phyloP scores from a whole-genome alignment of 2,797 vertebrate genomes.

The Pantherophis vulpinus region DNA sequence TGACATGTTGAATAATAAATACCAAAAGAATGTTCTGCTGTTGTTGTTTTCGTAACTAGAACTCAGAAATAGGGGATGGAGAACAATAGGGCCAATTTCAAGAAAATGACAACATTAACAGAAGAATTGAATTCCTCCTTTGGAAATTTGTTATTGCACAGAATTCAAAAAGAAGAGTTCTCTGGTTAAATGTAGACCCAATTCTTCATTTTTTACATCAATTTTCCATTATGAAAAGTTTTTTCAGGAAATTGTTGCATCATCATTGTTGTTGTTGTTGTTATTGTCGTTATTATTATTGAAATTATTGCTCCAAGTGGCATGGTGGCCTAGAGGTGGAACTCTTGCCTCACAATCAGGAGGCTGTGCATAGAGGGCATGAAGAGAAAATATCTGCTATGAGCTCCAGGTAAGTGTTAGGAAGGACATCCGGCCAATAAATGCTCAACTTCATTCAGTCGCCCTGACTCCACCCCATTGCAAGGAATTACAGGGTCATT shows the following conservation, averaged over 20 bases:
- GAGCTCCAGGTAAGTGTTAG: neutral
- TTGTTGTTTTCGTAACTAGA: neutral
- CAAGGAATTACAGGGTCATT: neutral
- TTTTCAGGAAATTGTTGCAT: slow-evolving; percentile 26
- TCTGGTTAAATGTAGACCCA: slow-evolving; percentile 9
- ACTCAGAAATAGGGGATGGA: neutral
- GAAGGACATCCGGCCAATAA: neutral
- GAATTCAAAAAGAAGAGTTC: neutral
- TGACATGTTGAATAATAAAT: neutral
- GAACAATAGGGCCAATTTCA: neutral
- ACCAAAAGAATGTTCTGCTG: neutral
- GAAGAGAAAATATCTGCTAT: neutral
- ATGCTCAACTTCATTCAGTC: neutral
- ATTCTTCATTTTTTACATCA: neutral
- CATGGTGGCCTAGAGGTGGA: neutral
- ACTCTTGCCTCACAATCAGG: neutral
- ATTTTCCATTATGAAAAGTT: slow-evolving; percentile 34
- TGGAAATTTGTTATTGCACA: neutral
- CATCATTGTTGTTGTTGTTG: too few species aligned
- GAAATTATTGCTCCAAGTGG: neutral
- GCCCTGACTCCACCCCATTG: neutral
- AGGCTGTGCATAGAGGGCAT: neutral
- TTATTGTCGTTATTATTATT: too few species aligned
- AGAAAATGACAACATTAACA: neutral
- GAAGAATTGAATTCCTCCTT: fast-evolving